phyloP scores from a whole-genome alignment of 1,140 invertebrate genomes.

The Neuroterus valhalla region DNA sequence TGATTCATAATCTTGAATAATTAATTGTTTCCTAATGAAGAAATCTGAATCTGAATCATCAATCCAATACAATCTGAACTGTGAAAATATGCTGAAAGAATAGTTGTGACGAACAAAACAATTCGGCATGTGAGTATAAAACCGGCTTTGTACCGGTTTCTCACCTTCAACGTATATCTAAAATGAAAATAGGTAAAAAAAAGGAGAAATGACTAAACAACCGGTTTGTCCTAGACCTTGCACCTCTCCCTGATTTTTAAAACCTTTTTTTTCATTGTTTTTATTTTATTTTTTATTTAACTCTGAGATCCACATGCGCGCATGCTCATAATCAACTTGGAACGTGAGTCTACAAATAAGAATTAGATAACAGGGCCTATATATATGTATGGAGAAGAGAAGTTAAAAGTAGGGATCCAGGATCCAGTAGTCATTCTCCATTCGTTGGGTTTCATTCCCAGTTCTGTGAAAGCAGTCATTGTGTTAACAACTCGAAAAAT shows the following conservation, averaged over 20 bases:
- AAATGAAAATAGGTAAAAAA: background rate
- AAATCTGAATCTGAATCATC: too few species aligned
- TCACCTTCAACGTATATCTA: background rate
- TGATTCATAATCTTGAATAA: too few species aligned
- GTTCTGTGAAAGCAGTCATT: background rate
- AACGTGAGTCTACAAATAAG: background rate
- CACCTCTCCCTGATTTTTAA: background rate
- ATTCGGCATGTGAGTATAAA: conserved; percentile 3
- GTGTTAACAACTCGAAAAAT: background rate
- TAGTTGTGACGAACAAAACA: too few species aligned
- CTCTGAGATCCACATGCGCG: background rate
- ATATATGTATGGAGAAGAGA: background rate
- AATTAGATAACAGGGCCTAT: conserved; percentile 3
- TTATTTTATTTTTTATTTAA: too few species aligned
- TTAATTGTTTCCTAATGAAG: too few species aligned
- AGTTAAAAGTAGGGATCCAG: too few species aligned
- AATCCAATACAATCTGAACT: too few species aligned
- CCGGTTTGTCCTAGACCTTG: conserved; percentile 18
- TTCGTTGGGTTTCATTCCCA: background rate
- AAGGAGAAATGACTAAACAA: background rate
- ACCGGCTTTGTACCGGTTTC: conserved; percentile 5
- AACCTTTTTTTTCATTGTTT: background rate
- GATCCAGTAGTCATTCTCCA: too few species aligned
- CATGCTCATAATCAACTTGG: background rate
- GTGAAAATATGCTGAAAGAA: too few species aligned